Conservation (phyloP, 2,113 vertebrate genomes). For the Catharus bicknelli region DNA sequence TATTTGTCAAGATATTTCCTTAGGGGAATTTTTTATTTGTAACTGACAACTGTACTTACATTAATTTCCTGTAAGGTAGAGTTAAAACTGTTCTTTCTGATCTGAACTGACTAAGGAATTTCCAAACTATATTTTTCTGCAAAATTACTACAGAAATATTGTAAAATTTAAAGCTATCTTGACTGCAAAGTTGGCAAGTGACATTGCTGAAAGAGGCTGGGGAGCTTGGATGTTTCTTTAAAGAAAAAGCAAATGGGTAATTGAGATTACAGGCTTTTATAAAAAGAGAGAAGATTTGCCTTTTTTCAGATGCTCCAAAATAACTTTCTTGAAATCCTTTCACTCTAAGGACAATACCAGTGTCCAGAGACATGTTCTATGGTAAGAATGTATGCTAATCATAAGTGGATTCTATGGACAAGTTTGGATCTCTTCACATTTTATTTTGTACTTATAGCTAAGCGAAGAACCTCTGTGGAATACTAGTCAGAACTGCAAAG, state of each 20-base stretch:
- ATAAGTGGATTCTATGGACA: neutral
- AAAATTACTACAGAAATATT: neutral
- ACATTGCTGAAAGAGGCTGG: neutral
- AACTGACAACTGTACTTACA: neutral
- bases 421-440: neutral
- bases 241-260: neutral
- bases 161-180: neutral
- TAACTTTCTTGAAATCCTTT: neutral
- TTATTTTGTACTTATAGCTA: neutral
- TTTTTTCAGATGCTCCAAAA: neutral
- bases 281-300: neutral
- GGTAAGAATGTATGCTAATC: neutral
- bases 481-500: neutral
- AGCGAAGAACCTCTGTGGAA: neutral
- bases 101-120: neutral
- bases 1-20: neutral
- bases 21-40: neutral
- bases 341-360: neutral
- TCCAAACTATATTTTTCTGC: neutral
- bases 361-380: neutral
- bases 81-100: neutral
- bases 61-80: neutral
- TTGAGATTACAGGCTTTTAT: neutral
- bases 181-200: neutral
- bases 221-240: neutral